These are phyloP conservation scores for Rhamnusium bicolor DNA, from an alignment of 2,888 invertebrate species.

Conservation along the genomic window DNA sequence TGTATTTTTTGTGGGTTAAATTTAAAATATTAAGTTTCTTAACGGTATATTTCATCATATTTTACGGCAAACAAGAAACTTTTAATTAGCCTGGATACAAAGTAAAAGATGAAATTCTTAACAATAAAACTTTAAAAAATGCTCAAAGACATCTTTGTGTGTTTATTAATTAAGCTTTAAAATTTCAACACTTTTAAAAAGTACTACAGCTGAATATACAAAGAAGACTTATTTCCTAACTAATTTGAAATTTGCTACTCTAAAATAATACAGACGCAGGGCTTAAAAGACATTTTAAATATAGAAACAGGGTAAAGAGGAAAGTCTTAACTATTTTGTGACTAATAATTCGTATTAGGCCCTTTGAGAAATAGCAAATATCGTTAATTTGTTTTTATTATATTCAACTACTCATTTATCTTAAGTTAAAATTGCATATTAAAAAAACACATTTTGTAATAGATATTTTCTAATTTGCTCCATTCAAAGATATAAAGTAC, in stretches of 20 bases:
- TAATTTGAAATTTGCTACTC: neutral
- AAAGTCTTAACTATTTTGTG: too few relatives aligned
- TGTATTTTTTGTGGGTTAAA: conserved; percentile 29
- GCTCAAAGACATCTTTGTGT: conserved; percentile 57
- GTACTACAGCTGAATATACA: neutral
- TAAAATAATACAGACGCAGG: neutral
- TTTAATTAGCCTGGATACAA: conserved; percentile 50
- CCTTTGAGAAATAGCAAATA: too few relatives aligned
- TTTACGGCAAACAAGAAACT: conserved; percentile 48
- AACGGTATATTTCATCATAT: conserved; percentile 45
- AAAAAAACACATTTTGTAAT: too few relatives aligned
- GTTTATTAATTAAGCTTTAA: conserved; percentile 55
- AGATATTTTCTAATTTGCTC: too few relatives aligned
- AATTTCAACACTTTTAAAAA: conserved; percentile 13
- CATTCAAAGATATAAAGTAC: too few relatives aligned
- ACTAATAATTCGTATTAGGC: too few relatives aligned
- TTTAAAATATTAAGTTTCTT: conserved; percentile 28
- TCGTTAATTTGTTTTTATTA: too few relatives aligned
- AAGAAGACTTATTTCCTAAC: neutral
- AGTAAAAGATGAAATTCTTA: conserved; percentile 35
- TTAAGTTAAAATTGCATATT: too few relatives aligned
- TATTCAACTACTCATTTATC: too few relatives aligned
- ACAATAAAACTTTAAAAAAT: conserved; percentile 46
- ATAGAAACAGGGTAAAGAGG: too few relatives aligned
- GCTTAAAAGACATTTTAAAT: neutral